Conservation (phyloP, 2,888 invertebrate genomes). For the Ramazzottius varieornatus region DNA sequence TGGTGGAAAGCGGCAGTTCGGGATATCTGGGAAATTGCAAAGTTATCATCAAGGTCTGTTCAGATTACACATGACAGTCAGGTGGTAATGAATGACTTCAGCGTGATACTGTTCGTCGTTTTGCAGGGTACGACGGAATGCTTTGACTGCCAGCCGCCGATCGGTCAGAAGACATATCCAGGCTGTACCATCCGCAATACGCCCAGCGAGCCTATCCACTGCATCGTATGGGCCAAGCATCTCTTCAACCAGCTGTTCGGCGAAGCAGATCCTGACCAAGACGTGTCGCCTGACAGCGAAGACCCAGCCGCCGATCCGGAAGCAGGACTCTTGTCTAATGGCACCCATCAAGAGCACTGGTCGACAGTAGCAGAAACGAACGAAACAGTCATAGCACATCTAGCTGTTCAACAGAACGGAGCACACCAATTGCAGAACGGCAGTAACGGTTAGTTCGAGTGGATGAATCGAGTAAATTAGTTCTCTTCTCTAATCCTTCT, state of each 20-base stretch:
- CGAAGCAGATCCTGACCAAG: slow-evolving; percentile 79
- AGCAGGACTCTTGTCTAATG: not conserved
- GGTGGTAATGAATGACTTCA: not conserved
- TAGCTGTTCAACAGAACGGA: not conserved
- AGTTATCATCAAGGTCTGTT: slow-evolving; percentile 24
- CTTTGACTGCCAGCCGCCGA: slow-evolving; percentile 81
- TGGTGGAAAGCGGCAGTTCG: slow-evolving; percentile 87
- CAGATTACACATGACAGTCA: not conserved
- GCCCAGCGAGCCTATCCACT: slow-evolving; percentile 93
- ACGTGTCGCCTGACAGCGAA: slow-evolving; percentile 84
- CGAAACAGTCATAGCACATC: slow-evolving; percentile 1
- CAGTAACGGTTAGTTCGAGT: too few species aligned
- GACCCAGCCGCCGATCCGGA: slow-evolving; percentile 74
- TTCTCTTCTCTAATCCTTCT: too few species aligned
- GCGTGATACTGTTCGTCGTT: not conserved
- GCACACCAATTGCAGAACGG: too few species aligned
- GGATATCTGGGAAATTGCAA: slow-evolving; percentile 72
- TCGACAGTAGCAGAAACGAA: slow-evolving; percentile 3
- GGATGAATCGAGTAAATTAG: too few species aligned
- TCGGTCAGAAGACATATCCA: slow-evolving; percentile 69
- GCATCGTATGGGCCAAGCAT: slow-evolving; percentile 98
- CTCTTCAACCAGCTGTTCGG: slow-evolving; percentile 95
- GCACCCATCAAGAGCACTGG: not conserved
- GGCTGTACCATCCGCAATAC: slow-evolving; percentile 97
- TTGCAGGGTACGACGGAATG: slow-evolving; percentile 60